phyloP scores from a whole-genome alignment of 2,113 vertebrate genomes.

The Dunckerocampus dactyliophorus region DNA sequence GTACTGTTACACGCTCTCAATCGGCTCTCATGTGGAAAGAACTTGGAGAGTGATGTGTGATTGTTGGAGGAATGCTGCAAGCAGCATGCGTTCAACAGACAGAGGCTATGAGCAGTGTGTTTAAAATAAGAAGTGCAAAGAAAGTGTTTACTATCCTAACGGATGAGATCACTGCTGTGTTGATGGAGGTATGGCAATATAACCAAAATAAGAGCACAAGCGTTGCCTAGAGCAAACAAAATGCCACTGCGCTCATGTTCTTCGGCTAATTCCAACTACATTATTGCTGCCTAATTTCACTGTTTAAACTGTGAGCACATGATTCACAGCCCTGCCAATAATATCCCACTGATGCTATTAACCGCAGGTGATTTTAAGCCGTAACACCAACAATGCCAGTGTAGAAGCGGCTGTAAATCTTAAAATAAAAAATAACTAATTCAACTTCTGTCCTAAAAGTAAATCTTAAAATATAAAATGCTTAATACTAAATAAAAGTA shows the following conservation, averaged over 20 bases:
- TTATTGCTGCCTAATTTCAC: not conserved
- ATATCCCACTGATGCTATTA: not conserved
- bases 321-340: not conserved
- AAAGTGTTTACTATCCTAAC: not conserved
- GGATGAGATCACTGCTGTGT: constrained; percentile 2
- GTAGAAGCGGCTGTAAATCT: not conserved
- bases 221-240: not conserved
- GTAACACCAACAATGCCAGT: not conserved
- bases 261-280: not conserved
- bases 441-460: no score
- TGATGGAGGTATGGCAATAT: not conserved
- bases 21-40: constrained; percentile 43
- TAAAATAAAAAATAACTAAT: no score
- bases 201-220: constrained; percentile 1
- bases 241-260: not conserved
- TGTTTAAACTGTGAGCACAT: not conserved
- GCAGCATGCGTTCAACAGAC: constrained; percentile 7
- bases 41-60: not conserved
- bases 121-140: constrained; percentile 8
- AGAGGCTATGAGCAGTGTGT: constrained; percentile 6
- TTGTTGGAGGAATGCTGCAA: not conserved
- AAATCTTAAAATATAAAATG: no score
- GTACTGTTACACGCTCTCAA: constrained; percentile 46
- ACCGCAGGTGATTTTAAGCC: not conserved
- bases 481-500: no score